Conservation (phyloP, 1,140 invertebrate species). For the Heliconius eleuchia region DNA sequence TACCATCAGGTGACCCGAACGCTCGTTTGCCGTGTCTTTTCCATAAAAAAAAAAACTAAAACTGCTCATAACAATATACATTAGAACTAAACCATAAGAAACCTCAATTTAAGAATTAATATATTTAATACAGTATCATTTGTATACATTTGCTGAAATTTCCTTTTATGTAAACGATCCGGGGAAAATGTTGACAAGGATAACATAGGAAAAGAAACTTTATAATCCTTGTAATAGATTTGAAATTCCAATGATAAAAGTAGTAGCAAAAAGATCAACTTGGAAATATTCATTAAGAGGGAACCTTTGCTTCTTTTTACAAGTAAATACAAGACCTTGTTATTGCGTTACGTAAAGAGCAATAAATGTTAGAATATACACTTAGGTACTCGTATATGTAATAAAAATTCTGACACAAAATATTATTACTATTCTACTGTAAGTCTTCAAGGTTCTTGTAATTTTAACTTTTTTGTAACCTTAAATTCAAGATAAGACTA, state of each 20-base stretch:
- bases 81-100: background rate
- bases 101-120: background rate
- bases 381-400: background rate
- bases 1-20: no score
- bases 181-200: constrained; percentile 5
- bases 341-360: background rate
- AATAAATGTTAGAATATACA: background rate
- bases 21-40: no score
- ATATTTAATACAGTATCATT: constrained; percentile 8
- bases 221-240: background rate
- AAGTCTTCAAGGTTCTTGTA: no score
- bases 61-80: background rate
- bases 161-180: constrained; percentile 16
- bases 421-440: no score
- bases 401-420: background rate
- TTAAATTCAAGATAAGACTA: no score
- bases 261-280: constrained; percentile 1
- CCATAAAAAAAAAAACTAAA: no score
- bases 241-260: background rate
- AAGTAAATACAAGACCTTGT: background rate
- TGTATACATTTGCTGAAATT: constrained; percentile 21
- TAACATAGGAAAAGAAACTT: background rate
- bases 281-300: constrained; percentile 20
- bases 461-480: no score
- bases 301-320: background rate